Conservation (phyloP, 1,140 invertebrate species). For the Pseudomyrmex sp. region DNA sequence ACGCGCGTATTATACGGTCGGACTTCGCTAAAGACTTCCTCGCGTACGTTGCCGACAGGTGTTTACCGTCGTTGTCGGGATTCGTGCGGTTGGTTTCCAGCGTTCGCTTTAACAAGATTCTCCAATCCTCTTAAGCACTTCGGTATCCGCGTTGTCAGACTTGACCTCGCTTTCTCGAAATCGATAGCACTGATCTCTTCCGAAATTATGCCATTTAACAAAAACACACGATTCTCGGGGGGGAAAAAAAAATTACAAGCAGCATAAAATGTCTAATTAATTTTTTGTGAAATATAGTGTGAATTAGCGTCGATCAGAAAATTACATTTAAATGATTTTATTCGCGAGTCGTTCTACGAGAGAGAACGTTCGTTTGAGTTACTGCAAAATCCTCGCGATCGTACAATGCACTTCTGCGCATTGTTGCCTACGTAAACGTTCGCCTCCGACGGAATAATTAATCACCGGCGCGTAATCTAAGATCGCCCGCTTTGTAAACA, state of each 20-base stretch:
- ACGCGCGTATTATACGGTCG: constrained; percentile 33
- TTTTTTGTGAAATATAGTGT: neutral
- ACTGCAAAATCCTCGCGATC: neutral
- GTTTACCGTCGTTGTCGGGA: constrained; percentile 76
- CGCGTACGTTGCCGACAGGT: constrained; percentile 28
- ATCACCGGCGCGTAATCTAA: constrained; percentile 68
- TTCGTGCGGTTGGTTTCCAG: constrained; percentile 80
- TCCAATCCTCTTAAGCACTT: constrained; percentile 80
- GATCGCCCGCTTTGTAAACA: constrained; percentile 70
- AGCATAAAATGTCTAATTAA: neutral
- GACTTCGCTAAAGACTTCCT: constrained; percentile 52
- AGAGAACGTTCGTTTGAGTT: neutral
- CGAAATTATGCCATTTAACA: constrained; percentile 2
- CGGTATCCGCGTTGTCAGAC: constrained; percentile 67
- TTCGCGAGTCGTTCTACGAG: neutral
- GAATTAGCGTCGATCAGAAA: neutral
- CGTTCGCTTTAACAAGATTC: constrained; percentile 81
- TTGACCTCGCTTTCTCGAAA: constrained; percentile 76
- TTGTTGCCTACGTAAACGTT: constrained; percentile 58
- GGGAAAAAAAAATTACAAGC: neutral
- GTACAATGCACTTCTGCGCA: constrained; percentile 56
- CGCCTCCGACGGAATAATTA: constrained; percentile 66
- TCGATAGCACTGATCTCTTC: constrained; percentile 23
- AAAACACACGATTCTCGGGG: neutral
- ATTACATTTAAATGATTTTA: neutral